Evolutionary conservation across 2,113 vertebrate species (phyloP), one percentile per base, ranked within the genome.

Genomic region (Edolisoma coerulescens): DNA sequence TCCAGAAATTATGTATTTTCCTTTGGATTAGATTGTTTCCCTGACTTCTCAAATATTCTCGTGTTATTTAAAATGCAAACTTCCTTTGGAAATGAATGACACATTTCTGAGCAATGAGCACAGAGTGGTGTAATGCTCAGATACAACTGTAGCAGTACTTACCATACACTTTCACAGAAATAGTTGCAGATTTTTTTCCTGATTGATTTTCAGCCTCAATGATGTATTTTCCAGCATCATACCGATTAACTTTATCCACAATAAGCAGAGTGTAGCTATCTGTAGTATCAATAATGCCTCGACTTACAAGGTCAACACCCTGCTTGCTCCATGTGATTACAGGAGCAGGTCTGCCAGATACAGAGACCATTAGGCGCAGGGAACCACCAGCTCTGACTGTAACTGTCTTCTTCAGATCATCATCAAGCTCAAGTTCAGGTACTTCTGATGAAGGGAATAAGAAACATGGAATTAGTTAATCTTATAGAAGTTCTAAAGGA

Each of bases 151-250:
- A 87, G 61, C 50, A 65, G 65, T 77, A 95, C 98, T 97, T 97
- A 99, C 99, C 99, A 42, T 99, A 99, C 49, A 99, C 98, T 98
- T 99, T 99, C 61, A 99, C 99, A 95, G 99, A 98, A 88, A 99
- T 97, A 81, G 98, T 98, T 90, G 99, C 99, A 96, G 99, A 99
- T 93, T 99, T 99, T 97, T 99, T 99, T 64, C 99, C 99, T 65
- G 99, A 99, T 91, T 98, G 98, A 97, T 99, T 99, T 97, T 99
- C 99, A 14, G 99, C 99, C 80, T 99, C 98, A 92, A 99, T 94
- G 15, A 98, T 96, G 59, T 99, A 99, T 97, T 99, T 99, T 77
- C 99, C 99, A 87, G 99, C 99, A 10, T 99, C 99, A 6, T 99
- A 99, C 53, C 99, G 99, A 95, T 99, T 99, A 32, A 99, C 99